Base-by-base conservation (phyloP, 37 sponge, comb jelly and placozoan species). In the Beroe forskalii region DNA sequence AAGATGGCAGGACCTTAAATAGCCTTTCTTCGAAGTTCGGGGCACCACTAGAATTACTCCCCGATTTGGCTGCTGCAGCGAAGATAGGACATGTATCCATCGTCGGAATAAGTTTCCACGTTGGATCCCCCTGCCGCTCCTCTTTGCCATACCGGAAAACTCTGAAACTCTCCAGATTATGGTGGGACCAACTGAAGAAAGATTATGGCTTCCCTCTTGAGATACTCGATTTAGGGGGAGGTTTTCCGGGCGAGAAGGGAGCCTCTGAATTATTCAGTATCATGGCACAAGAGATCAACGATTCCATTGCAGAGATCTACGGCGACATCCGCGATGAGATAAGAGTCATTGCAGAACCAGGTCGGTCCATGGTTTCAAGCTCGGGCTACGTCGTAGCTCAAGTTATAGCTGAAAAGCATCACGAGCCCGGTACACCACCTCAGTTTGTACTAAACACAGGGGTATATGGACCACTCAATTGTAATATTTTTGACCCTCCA, bases 11-110 rank as follows among this genome's bases (percentile, higher is more conserved):
- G 8, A 20, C 86, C 1, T 40, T 48, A 4, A 80, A 27, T 43
- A n/a, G n/a, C n/a, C n/a, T n/a, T n/a, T 80, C 86, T 48, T 38
- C 86, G 0, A 80, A 80, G 86, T 80, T 80, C 42, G 86, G 86
- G 4, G 86, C 86, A 22, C 86, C 86, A 12, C 55, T 80, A 0
- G 3, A 42, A 3, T 4, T 25, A 1, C 86, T 80, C 28, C 17
- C 28, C 25, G 86, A 41, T 28, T 37, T 80, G 48, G n/a, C 19
- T 22, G 35, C 1, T 20, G 86, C 86, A 44, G 86, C 86, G 12
- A 44, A 12, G 19, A 43, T 42, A 2, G 24, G 8, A 32, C 0
- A 44, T 24, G 86, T 80, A 1, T n/a, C 55, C 8, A 37, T 80
- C 20, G 55, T 44, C 4, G 86, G 86, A 48, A 80, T 80, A 44